These are phyloP conservation scores for Cichlasoma orientale DNA, from an alignment of 2,797 vertebrate species.

Conservation along the genomic window DNA sequence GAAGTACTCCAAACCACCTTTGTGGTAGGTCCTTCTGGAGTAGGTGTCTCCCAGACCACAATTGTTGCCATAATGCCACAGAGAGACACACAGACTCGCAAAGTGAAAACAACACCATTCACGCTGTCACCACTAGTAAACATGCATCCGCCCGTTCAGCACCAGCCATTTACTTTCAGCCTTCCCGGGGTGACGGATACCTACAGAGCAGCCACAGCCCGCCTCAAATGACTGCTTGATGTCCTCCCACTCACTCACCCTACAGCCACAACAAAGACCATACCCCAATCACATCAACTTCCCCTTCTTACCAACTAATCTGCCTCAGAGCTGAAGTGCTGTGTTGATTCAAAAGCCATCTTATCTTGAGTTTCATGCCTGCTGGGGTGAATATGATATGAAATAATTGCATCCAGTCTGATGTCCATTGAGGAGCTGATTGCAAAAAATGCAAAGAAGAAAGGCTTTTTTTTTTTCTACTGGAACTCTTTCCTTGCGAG, in stretches of 20 bases:
- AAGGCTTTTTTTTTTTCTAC: neutral
- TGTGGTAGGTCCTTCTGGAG: constrained; percentile 1
- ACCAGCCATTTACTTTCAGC: constrained; percentile 37
- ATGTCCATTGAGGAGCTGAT: constrained; percentile 19
- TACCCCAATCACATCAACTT: constrained; percentile 58
- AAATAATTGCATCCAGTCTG: constrained; percentile 36
- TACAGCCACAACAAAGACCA: constrained; percentile 67
- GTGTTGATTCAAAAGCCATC: constrained; percentile 39
- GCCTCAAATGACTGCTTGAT: constrained; percentile 53
- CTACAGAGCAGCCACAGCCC: constrained; percentile 12
- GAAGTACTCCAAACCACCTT: neutral
- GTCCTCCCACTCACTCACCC: constrained; percentile 66
- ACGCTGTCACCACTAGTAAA: constrained; percentile 2
- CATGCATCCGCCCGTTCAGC: constrained; percentile 26
- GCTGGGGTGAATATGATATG: constrained; percentile 29
- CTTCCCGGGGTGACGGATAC: constrained; percentile 17
- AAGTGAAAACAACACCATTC: neutral
- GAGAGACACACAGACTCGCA: neutral
- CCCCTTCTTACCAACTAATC: constrained; percentile 51
- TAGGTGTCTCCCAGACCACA: neutral
- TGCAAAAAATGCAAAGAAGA: neutral
- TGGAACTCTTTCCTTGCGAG: neutral
- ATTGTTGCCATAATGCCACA: neutral
- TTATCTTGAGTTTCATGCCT: constrained; percentile 44
- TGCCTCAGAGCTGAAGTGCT: constrained; percentile 17